Conservation (phyloP, 1,140 invertebrate species). For the Sminthurides bifidus region DNA sequence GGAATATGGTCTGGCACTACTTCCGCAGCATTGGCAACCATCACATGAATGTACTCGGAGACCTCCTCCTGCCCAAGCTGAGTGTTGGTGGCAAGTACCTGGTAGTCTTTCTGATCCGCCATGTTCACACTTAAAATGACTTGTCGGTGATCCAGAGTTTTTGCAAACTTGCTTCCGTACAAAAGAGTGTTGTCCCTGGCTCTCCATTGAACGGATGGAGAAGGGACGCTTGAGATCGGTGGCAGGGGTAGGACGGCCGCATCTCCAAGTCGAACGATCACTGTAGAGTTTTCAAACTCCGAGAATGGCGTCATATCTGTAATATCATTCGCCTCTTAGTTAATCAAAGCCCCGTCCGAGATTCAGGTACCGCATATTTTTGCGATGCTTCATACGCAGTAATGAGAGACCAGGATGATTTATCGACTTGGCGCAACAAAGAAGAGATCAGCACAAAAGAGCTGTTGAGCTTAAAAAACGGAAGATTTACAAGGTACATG, state of each 20-base stretch:
- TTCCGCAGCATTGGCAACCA: slow-evolving; percentile 40
- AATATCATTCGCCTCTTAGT: too few relatives aligned
- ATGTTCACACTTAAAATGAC: slow-evolving; percentile 64
- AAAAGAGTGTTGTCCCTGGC: slow-evolving; percentile 53
- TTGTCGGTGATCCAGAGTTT: slow-evolving; percentile 58
- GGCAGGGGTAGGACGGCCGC: slow-evolving; percentile 71
- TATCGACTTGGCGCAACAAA: too few relatives aligned
- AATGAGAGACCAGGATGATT: too few relatives aligned
- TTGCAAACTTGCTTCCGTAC: slow-evolving; percentile 69
- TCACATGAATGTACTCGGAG: slow-evolving; percentile 64
- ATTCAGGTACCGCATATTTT: too few relatives aligned
- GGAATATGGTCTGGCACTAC: slow-evolving; percentile 47
- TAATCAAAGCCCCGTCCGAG: too few relatives aligned
- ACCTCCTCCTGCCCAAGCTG: slow-evolving; percentile 74
- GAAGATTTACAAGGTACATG: too few relatives aligned
- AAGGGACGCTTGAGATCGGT: slow-evolving; percentile 64
- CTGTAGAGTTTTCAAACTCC: slow-evolving; percentile 50
- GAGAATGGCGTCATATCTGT: slow-evolving; percentile 74
- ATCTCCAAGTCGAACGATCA: slow-evolving; percentile 59
- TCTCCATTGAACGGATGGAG: slow-evolving; percentile 71
- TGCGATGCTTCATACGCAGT: too few relatives aligned
- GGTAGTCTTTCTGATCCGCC: slow-evolving; percentile 59
- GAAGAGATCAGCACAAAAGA: too few relatives aligned
- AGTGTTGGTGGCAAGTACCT: slow-evolving; percentile 71
- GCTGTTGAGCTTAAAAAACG: too few relatives aligned